Conservation (phyloP, 2,113 vertebrate species). For the Carollia perspicillata region DNA sequence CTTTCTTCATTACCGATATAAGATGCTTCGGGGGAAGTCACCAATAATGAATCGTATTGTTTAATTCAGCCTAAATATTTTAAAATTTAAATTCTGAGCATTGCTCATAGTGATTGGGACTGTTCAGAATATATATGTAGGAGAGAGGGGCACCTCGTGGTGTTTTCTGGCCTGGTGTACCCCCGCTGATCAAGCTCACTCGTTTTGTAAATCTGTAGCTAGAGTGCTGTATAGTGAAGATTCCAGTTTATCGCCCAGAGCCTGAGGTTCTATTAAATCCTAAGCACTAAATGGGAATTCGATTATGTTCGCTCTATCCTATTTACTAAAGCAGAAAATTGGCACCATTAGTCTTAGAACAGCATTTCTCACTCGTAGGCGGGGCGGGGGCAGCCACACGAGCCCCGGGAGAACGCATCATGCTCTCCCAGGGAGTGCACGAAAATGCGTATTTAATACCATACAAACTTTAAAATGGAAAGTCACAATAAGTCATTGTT, state of each 20-base stretch:
- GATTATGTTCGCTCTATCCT: slow-evolving; percentile 54
- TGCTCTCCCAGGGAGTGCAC: not conserved
- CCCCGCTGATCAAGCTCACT: not conserved
- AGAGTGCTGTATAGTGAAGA: not conserved
- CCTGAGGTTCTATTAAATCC: slow-evolving; percentile 21
- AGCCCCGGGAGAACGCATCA: not conserved
- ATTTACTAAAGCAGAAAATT: slow-evolving; percentile 69
- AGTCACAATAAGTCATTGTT: not conserved
- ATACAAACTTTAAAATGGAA: slow-evolving; percentile 7
- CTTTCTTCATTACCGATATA: slow-evolving; percentile 5
- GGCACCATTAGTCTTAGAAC: slow-evolving; percentile 48
- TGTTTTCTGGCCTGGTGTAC: not conserved
- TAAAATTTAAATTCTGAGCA: slow-evolving; percentile 5
- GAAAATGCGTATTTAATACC: not conserved
- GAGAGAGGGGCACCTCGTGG: not conserved
- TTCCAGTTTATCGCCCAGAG: slow-evolving; percentile 38
- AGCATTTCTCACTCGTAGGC: not conserved
- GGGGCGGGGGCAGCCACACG: not conserved
- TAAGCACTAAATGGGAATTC: slow-evolving; percentile 55
- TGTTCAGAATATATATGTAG: not conserved
- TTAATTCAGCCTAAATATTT: not conserved
- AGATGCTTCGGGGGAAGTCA: not conserved
- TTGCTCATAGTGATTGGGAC: not conserved
- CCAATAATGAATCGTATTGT: not conserved
- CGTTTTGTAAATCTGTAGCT: slow-evolving; percentile 24